Base-by-base conservation (phyloP, 2,797 vertebrate species). In the Merluccius polli region DNA sequence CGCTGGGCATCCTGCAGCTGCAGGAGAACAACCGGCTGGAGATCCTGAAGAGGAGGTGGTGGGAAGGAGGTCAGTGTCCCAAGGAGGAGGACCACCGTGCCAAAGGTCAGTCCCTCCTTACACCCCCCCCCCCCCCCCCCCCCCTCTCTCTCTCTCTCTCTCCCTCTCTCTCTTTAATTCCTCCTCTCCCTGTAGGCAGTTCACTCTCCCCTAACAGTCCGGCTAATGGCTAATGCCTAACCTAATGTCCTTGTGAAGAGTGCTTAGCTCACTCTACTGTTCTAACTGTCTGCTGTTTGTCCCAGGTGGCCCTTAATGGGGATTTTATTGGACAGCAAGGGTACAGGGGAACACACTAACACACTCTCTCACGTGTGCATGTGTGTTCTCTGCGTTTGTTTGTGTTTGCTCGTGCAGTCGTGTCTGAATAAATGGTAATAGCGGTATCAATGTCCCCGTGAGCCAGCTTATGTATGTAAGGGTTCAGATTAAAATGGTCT, bases 21-120 rank as follows among this genome's bases (percentile, higher is more conserved):
- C 96, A 97, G 88, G 96, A 97, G 90, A 97, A 96, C 89, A 97
- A 97, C 92, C 92, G 96, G 63, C 87, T 97, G 89, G 96, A 97
- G 86, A 97, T 97, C 89, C 92, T 97, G 87, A 97, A 97, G 91
- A 94, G 96, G 84, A 95, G 96, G 78, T 97, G 96, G 96, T 97
- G 96, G 96, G 96, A 97, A 76, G 96, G 95, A 69, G 93, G 96
- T 67, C 95, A 95, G 78, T 97, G 96, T 87, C 95, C 95, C 71
- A 96, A 96, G 90, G 96, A 97, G 82, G 96, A 96, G 87, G 96
- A 97, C 81, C 96, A 96, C 76, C 92, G 96, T 12, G 96, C 96
- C 83, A 97, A 97, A 93, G 96, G 96, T 96, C 88, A 93, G 93
- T 83, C 27, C 9, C 84, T 79, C 63, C 69, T 81, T 82, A 83